phyloP scores from a whole-genome alignment of 2,797 vertebrate species.

The Neopelma chrysocephalum region DNA sequence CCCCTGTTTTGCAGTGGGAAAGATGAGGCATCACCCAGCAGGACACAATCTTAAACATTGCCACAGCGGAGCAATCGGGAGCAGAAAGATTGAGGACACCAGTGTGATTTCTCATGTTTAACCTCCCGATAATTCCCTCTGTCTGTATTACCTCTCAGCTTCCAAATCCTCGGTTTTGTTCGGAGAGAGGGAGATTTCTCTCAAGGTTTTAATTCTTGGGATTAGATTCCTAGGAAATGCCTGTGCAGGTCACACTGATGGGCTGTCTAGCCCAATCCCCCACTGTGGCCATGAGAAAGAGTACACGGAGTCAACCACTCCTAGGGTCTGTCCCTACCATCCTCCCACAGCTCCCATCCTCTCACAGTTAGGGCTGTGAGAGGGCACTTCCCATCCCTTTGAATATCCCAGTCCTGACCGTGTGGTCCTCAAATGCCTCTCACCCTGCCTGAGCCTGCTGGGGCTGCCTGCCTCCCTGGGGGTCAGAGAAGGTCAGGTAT shows the following conservation, averaged over 20 bases:
- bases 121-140: not conserved
- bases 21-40: not conserved
- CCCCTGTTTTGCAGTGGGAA: not conserved
- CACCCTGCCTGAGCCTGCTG: not conserved
- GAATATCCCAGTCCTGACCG: not conserved
- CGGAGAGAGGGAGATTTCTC: not conserved
- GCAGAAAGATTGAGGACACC: not conserved
- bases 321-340: not conserved
- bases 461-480: not conserved
- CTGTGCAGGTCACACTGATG: not conserved
- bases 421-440: not conserved
- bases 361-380: rapidly evolving
- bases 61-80: not conserved
- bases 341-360: not conserved
- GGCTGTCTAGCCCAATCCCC: not conserved
- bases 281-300: not conserved
- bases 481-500: rapidly evolving
- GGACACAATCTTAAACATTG: rapidly evolving
- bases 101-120: not conserved
- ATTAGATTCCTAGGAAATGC: not conserved
- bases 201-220: not conserved
- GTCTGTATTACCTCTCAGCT: not conserved
- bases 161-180: constrained; percentile 6
- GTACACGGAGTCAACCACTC: rapidly evolving
- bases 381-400: not conserved